These are phyloP conservation scores for Trachurus trachurus DNA, from an alignment of 2,797 vertebrate genomes.

Conservation along the genomic window DNA sequence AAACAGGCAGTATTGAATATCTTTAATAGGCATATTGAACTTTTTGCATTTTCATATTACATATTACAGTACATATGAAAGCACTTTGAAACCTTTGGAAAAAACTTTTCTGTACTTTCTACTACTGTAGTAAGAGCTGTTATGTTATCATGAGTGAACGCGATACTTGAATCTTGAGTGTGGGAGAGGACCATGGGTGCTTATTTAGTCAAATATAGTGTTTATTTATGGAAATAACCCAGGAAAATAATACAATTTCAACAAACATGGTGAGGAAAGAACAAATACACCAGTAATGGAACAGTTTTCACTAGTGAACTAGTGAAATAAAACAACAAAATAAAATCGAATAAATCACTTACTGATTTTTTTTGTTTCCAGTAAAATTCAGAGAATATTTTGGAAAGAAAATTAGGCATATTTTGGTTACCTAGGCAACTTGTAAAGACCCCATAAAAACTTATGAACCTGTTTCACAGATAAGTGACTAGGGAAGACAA, in stretches of 20 bases:
- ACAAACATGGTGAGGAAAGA: neutral
- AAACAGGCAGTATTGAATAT: neutral
- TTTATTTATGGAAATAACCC: slow-evolving; percentile 1
- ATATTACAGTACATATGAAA: neutral
- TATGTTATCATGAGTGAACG: neutral
- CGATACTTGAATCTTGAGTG: neutral
- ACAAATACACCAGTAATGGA: neutral
- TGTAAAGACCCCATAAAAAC: neutral
- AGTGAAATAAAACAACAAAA: neutral
- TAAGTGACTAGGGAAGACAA: neutral
- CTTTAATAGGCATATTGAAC: too few species aligned
- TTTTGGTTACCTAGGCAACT: neutral
- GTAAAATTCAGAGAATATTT: neutral
- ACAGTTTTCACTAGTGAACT: neutral
- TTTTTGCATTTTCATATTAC: slow-evolving; percentile 13
- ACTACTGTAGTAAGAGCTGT: neutral
- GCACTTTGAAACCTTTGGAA: slow-evolving; percentile 8
- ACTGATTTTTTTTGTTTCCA: neutral
- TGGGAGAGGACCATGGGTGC: neutral
- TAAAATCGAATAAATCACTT: neutral
- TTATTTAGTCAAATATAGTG: neutral
- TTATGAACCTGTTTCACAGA: neutral
- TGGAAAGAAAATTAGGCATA: neutral
- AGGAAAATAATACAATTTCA: slow-evolving; percentile 1
- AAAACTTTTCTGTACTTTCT: slow-evolving; percentile 3